phyloP scores from a whole-genome alignment of 2,797 vertebrate species.

The Arctocebus calabarensis region DNA sequence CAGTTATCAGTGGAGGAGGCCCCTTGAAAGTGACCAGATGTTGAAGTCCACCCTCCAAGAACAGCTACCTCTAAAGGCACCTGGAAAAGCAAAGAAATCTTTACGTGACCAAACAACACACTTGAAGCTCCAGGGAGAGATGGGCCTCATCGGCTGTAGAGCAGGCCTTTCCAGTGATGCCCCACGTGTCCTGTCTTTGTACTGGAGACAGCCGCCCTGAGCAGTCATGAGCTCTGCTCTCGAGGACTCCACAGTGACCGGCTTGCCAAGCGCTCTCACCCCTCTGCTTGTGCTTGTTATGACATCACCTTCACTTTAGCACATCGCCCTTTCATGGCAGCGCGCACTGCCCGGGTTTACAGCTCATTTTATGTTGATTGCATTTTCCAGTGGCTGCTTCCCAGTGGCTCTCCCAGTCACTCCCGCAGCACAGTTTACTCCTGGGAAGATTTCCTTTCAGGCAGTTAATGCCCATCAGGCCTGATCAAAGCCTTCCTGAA shows the following conservation, averaged over 20 bases:
- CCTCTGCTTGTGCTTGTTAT: background rate
- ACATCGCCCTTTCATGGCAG: background rate
- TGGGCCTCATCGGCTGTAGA: accelerated
- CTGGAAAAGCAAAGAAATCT: background rate
- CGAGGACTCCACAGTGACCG: accelerated
- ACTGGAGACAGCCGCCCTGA: accelerated
- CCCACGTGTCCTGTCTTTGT: background rate
- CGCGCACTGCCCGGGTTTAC: background rate
- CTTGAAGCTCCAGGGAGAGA: background rate
- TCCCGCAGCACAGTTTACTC: background rate
- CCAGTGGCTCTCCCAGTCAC: background rate
- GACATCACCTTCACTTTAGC: background rate
- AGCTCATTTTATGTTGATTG: background rate
- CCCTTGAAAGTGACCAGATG: background rate
- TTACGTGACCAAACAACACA: background rate
- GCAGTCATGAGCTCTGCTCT: background rate
- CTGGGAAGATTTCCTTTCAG: background rate
- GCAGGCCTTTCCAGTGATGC: background rate
- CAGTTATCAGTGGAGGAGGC: background rate
- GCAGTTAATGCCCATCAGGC: background rate
- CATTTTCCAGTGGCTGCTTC: background rate
- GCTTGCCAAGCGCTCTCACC: background rate
- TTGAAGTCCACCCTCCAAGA: background rate
- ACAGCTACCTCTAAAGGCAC: background rate
- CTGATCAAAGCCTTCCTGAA: conserved; percentile 46